Conservation (phyloP, 2,797 vertebrate species). For the Distichodus sexfasciatus region DNA sequence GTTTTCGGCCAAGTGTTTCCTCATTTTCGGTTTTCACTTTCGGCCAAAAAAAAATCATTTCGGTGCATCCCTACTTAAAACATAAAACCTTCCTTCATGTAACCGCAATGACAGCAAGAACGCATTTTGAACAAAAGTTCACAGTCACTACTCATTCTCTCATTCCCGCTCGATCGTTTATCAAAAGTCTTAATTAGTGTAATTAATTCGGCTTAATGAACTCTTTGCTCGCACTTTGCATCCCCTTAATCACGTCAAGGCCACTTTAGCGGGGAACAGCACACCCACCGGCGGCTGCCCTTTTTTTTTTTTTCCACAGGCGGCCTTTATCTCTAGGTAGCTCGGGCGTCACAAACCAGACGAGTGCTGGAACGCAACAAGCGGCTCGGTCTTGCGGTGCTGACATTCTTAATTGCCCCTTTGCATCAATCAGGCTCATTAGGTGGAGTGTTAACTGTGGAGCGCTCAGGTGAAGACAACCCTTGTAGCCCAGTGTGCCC, state of each 20-base stretch:
- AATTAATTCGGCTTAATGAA: conserved; percentile 46
- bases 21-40: no score
- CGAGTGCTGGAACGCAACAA: conserved; percentile 33
- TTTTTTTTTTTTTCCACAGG: conserved; percentile 4
- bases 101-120: background rate
- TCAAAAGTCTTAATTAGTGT: conserved; percentile 42
- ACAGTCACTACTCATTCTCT: background rate
- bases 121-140: background rate
- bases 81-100: background rate
- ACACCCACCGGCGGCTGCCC: background rate
- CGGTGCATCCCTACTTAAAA: no score
- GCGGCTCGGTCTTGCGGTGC: conserved; percentile 11
- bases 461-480: conserved; percentile 44
- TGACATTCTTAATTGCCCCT: conserved; percentile 64
- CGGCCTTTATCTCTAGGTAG: conserved; percentile 2
- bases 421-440: conserved; percentile 49
- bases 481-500: background rate
- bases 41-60: no score
- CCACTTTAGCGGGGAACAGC: conserved; percentile 21
- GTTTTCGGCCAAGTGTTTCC: no score
- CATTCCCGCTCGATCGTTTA: conserved; percentile 14
- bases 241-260: conserved; percentile 26
- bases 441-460: conserved; percentile 47
- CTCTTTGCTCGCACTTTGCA: conserved; percentile 26
- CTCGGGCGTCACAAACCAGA: background rate